Percentiles rank a stretch among this genome's conserved stretches.
These are phyloP conservation scores for Darevskia nairensis DNA, from an alignment of 2,797 vertebrate genomes.

Conservation along the genomic window DNA sequence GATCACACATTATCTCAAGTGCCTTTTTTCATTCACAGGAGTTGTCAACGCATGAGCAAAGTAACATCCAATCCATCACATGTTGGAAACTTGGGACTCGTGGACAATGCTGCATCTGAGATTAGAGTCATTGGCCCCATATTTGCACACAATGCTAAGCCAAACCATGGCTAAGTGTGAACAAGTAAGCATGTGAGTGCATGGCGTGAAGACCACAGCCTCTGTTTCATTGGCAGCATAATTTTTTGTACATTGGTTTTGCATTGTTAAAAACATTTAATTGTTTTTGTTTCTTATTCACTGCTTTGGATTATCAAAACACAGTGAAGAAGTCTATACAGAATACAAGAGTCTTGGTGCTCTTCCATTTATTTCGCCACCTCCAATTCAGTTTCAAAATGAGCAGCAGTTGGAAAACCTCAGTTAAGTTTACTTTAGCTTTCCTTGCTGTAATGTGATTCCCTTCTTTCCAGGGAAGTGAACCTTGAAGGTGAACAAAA, in stretches of 20 bases:
- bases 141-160: no score
- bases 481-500: constrained; percentile 20
- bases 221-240: neutral
- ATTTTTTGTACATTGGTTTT: neutral
- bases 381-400: constrained; percentile 60
- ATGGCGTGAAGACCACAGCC: no score
- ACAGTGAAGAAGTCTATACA: neutral
- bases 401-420: constrained; percentile 65
- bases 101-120: neutral
- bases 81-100: neutral
- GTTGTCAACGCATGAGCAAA: neutral
- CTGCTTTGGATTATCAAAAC: neutral
- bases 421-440: constrained; percentile 49
- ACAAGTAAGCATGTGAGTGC: no score
- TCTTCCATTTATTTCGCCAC: constrained; percentile 59
- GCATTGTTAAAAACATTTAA: neutral
- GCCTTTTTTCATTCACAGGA: neutral
- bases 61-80: neutral
- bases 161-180: neutral
- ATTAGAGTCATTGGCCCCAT: neutral
- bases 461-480: constrained; percentile 47
- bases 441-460: constrained; percentile 52
- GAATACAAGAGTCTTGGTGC: constrained; percentile 56
- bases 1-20: neutral
- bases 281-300: neutral